Evolutionary conservation across 2,113 vertebrate species (phyloP), one percentile per base, ranked within the genome.

Genomic region (Mesitornis unicolor): DNA sequence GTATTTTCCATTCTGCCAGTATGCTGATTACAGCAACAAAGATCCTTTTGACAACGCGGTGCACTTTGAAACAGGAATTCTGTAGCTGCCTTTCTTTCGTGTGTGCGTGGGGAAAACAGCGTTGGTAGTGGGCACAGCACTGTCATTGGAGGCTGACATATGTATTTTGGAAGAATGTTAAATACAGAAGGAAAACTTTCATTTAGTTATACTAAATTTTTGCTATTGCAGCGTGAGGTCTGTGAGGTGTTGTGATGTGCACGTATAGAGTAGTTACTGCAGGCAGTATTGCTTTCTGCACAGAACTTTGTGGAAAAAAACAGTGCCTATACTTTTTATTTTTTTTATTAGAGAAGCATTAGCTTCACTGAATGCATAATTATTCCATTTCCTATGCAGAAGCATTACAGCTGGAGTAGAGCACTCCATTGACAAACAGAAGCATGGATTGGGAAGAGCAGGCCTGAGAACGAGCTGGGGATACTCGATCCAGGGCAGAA

Each of bases 71-170:
- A 57, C 0, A 4, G 71, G 73, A 87, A 59, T 92, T 95, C 84
- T 56, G 33, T 51, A 74, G 63, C 20, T 89, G 60, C 24, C 69
- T 91, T 71, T 64, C 51, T 68, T 70, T 5, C 15, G 13, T 6
- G 25, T 10, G 19, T 10, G 2, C 9, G 11, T 2, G 40, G 28
- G 10, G 25, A 60, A 43, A 22, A 64, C 16, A 40, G 45, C 6
- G 1, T 16, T 40, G 19, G 24, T 35, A 54, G 26, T 0, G 0
- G 73, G 67, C 69, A 3, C 47, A 36, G 4, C 2, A 0, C 74
- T 93, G 68, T 77, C 54, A 31, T 70, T 84, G 75, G 87, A 48
- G 87, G n/a, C 74, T 1, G 5, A 79, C n/a, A 67, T 6, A 0
- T 60, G 15, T 75, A 12, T 77, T 92, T 91, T 18, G n/a, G 51